Evolutionary conservation across 1,140 invertebrate genomes (phyloP).

Genomic region (Euglossa dilemma): DNA sequence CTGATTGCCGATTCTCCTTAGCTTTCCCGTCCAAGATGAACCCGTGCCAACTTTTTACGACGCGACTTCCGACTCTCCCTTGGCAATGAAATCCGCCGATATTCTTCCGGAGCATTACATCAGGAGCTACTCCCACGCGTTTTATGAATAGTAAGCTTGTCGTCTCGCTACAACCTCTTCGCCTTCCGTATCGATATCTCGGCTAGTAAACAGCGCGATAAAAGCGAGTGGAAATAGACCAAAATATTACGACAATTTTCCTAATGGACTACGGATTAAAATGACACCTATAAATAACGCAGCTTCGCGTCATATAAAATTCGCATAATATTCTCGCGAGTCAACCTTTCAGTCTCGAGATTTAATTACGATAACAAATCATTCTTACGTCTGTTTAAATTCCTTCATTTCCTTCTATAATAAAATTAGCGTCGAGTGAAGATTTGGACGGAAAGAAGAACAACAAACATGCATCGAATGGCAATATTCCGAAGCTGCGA

Average conservation of each 20-base stretch:
- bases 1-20: neutral
- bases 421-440: no score
- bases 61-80: conserved; percentile 38
- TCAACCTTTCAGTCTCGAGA: no score
- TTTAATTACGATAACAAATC: no score
- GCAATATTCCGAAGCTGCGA: no score
- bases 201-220: neutral
- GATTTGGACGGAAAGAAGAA: no score
- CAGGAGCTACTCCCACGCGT: conserved; percentile 14
- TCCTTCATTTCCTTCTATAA: no score
- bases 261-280: no score
- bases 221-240: neutral
- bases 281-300: no score
- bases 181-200: neutral
- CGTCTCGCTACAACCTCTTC: neutral
- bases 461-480: no score
- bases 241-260: neutral
- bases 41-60: conserved; percentile 53
- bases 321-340: no score
- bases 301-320: no score
- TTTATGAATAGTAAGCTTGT: conserved; percentile 36
- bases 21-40: conserved; percentile 24
- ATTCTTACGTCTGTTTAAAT: no score
- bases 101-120: conserved; percentile 35
- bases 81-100: conserved; percentile 40